Base-by-base conservation (phyloP, 2,797 vertebrate genomes). In the Amniataba percoides region DNA sequence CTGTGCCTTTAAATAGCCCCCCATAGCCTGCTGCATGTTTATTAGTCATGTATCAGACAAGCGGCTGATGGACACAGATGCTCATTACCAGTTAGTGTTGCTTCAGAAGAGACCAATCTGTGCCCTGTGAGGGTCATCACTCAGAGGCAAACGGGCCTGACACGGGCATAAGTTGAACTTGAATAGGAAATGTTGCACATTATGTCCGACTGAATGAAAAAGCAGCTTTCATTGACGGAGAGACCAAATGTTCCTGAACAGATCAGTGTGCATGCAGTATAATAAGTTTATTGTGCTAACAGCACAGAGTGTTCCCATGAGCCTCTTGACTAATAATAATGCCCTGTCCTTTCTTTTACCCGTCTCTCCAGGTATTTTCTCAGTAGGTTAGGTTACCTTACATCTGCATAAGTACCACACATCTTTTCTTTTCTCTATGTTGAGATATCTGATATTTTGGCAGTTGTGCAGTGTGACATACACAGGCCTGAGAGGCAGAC, bases 51-150 rank as follows among this genome's bases (percentile, higher is more conserved):
- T 94, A 94, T 89, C 79, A 91, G 86, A 90, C 74, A 56, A 80
- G 90, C 67, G n/a, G 84, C 89, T 95, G 95, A 95, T 93, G 87
- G 93, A 94, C 93, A 61, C 52, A 80, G 86, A 92, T 94, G 92
- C 92, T 95, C 93, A 95, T 96, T 96, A 96, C 71, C 92, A 90
- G 89, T 95, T 96, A 95, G 94, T 92, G 88, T 93, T 93, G 94
- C 94, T 93, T 93, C 93, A 94, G 79, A 83, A 91, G 93, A 94
- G 91, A 80, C 81, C 84, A 87, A 89, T 93, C 90, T 87, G 90
- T 77, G 74, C 92, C 72, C 88, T 63, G 88, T 87, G 88, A 92
- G 92, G 86, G 86, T 87, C 84, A 84, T 93, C 93, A 93, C 82
- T 95, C 93, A 94, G 62, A 21, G 2, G 64, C 85, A 45, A 85